Percentiles rank a stretch among this genome's conserved stretches.
These are phyloP conservation scores for Platysteira castanea DNA, from an alignment of 2,113 vertebrate species.

Conservation along the genomic window DNA sequence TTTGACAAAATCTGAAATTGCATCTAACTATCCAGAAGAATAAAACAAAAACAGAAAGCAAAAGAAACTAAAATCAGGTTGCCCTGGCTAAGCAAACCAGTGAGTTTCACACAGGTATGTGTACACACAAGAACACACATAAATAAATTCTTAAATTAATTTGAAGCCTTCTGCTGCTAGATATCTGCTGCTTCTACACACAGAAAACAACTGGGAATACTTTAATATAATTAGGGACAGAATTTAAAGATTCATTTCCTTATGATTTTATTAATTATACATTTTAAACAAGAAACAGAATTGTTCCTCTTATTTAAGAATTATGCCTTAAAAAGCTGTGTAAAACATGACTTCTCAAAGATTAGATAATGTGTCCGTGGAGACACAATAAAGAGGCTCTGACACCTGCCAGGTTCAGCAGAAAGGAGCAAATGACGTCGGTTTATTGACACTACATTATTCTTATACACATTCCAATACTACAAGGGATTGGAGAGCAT, in stretches of 20 bases:
- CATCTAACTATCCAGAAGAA: background rate
- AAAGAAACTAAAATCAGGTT: background rate
- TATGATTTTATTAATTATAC: background rate
- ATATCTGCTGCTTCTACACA: background rate
- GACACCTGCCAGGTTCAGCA: too few species aligned
- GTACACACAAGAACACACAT: fast-evolving
- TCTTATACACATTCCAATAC: too few species aligned
- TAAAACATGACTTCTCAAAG: background rate
- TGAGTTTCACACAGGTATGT: background rate
- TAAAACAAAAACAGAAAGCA: background rate
- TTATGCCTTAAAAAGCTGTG: background rate
- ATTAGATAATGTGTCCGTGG: too few species aligned
- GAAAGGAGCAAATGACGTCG: too few species aligned
- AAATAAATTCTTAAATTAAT: background rate
- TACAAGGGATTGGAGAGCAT: too few species aligned
- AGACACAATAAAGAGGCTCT: too few species aligned
- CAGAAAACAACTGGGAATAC: background rate
- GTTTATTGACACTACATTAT: too few species aligned
- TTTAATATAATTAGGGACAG: background rate
- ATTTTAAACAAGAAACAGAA: background rate
- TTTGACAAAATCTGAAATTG: background rate
- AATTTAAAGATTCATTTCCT: background rate
- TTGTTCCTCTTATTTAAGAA: background rate
- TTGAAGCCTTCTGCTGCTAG: background rate
- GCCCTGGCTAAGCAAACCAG: background rate